Conservation (phyloP, 2,888 invertebrate genomes). For the Hirtodrosophila trivittata region DNA sequence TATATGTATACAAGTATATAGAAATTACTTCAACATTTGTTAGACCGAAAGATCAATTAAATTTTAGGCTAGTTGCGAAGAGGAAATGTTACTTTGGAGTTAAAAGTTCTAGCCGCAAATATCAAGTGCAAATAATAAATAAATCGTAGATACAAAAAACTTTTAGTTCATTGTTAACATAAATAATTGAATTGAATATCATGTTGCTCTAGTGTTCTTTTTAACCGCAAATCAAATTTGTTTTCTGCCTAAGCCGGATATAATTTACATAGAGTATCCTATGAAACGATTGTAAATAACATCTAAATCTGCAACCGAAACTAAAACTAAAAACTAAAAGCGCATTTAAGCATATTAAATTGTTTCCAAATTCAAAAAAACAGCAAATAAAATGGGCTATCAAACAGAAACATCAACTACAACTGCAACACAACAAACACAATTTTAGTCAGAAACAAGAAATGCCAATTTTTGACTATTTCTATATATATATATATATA, state of each 20-base stretch:
- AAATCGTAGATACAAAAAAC: too few relatives aligned
- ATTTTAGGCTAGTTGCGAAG: too few relatives aligned
- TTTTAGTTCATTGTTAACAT: too few relatives aligned
- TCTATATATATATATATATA: conserved; percentile 1
- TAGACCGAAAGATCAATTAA: too few relatives aligned
- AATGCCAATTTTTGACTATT: neutral
- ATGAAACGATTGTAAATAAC: conserved; percentile 2
- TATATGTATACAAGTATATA: too few relatives aligned
- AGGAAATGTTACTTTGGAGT: too few relatives aligned
- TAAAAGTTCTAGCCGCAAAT: too few relatives aligned
- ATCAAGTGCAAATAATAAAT: too few relatives aligned
- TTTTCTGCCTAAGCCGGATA: conserved; percentile 14
- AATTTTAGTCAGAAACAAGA: too few relatives aligned
- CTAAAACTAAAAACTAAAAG: conserved; percentile 26
- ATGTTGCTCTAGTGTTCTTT: neutral
- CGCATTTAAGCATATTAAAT: conserved; percentile 51
- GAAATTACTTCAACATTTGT: too few relatives aligned
- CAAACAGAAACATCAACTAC: neutral
- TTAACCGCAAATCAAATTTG: conserved; percentile 15
- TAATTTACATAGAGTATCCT: conserved; percentile 18
- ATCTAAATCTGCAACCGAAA: conserved; percentile 17
- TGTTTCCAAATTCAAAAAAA: conserved; percentile 15
- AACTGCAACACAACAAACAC: too few relatives aligned
- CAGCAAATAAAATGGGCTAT: conserved; percentile 4
- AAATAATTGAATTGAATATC: neutral